Conservation (phyloP, 1,140 invertebrate genomes). For the Drosophila lowei region DNA sequence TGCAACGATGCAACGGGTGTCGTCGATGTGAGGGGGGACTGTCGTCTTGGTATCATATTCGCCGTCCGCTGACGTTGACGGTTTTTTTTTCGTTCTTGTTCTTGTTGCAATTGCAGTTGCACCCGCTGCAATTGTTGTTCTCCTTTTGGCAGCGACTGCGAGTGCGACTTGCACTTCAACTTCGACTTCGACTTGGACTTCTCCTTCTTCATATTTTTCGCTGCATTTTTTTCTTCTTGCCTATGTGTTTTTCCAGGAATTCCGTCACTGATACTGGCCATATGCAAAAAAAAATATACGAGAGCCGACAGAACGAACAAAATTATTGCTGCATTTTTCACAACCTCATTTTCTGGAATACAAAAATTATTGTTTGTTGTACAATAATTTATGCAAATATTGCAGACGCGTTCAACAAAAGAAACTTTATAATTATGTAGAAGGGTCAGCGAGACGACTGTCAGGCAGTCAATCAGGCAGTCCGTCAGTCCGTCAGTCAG, state of each 20-base stretch:
- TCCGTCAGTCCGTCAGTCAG: constrained; percentile 6
- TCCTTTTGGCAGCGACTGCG: too few species aligned
- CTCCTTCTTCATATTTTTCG: constrained; percentile 22
- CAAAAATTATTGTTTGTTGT: constrained; percentile 70
- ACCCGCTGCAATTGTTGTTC: constrained; percentile 37
- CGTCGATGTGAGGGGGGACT: too few species aligned
- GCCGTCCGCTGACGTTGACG: constrained; percentile 40
- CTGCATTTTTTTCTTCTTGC: constrained; percentile 51
- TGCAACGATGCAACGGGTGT: too few species aligned
- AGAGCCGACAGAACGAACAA: constrained; percentile 22
- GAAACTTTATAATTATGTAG: constrained; percentile 38
- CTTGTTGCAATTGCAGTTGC: constrained; percentile 31
- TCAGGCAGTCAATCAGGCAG: constrained; percentile 20
- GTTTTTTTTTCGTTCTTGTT: neutral
- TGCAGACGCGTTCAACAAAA: constrained; percentile 68
- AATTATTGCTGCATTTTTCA: constrained; percentile 75
- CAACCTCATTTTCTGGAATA: constrained; percentile 74
- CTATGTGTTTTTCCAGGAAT: constrained; percentile 79
- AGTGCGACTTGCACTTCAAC: too few species aligned
- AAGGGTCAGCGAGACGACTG: constrained; percentile 13
- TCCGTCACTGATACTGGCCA: constrained; percentile 69
- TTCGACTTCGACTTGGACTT: neutral
- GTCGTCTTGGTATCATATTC: constrained; percentile 50
- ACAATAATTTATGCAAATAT: constrained; percentile 79
- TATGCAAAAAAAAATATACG: constrained; percentile 28